Evolutionary conservation across 2,797 vertebrate genomes (phyloP).

Genomic region (Notoglanidium macrostoma): DNA sequence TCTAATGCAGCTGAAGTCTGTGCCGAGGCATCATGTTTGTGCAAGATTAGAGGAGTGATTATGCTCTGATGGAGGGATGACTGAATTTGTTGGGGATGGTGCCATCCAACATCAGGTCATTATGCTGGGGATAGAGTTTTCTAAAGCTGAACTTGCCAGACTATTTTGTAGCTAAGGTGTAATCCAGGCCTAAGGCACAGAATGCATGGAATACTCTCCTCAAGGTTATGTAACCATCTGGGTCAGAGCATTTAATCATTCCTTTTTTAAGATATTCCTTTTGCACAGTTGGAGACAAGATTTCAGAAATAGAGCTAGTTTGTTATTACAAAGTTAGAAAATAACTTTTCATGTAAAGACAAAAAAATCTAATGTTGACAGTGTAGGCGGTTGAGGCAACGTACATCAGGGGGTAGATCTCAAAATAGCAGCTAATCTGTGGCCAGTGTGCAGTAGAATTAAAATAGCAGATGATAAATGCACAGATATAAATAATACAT

Average conservation of each 20-base stretch:
- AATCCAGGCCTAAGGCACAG: constrained; percentile 18
- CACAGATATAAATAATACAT: neutral
- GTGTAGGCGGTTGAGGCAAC: constrained; percentile 25
- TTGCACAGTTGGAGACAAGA: neutral
- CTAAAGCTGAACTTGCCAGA: constrained; percentile 40
- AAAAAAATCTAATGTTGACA: neutral
- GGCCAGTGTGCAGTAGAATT: neutral
- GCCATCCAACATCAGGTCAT: constrained; percentile 31
- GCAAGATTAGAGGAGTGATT: constrained; percentile 51
- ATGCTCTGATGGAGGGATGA: constrained; percentile 44
- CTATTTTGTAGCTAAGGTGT: constrained; percentile 32
- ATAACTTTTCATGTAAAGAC: neutral
- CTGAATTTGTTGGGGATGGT: constrained; percentile 32
- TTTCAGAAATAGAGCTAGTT: constrained; percentile 10
- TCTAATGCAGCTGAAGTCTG: constrained; percentile 46
- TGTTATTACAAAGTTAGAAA: neutral
- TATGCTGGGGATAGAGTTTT: constrained; percentile 35
- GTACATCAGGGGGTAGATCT: neutral
- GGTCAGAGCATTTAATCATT: neutral
- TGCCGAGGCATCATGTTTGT: constrained; percentile 55
- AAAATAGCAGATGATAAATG: neutral
- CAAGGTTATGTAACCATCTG: neutral
- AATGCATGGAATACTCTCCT: neutral
- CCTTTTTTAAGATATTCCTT: neutral
- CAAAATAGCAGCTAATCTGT: constrained; percentile 23